Base-by-base conservation (phyloP, 2,113 vertebrate species). In the Glaucidium brasilianum region DNA sequence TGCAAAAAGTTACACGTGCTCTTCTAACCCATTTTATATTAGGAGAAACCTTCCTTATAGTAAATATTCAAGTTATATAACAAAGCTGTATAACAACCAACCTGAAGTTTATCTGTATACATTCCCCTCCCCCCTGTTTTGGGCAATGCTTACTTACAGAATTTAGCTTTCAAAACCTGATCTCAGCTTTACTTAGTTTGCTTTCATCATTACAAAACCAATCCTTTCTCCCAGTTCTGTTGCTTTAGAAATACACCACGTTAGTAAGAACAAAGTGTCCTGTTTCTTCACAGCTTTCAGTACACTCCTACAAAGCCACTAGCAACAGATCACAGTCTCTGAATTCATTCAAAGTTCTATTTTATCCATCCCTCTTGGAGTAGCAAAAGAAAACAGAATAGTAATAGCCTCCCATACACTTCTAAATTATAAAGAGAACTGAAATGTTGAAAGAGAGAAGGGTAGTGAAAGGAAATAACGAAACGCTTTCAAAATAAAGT, bases 131-230 rank as follows among this genome's bases (percentile, higher is more conserved):
- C 2, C 60, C 49, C 13, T 58, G 45, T 77, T 90, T 47, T 14
- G 55, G 76, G 73, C 34, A 94, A 47, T 71, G 62, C 43, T 95
- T 95, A 89, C 69, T 83, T 84, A 74, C 12, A 91, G 76, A 86
- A 80, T 52, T 84, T 41, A 78, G 85, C 56, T 90, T 86, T 87
- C 71, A 78, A 94, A 90, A 94, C 27, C 34, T 49, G 19, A 21
- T 81, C 47, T 87, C 60, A 85, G 77, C 39, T 87, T 89, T 80
- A 53, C 37, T 92, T 71, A 72, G 43, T 87, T 92, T 84, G 50
- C 76, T 93, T 96, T 91, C 85, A 92, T 47, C 60, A 92, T 43
- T 77, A 86, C 64, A 84, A 81, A 94, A 96, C 8, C 83, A 96
- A 95, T 53, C 73, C 60, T 89, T 89, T 86, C 76, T 72, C 49